Base-by-base conservation (phyloP, 92 coral and sea anemone species). In the Virgularia gustaviana region DNA sequence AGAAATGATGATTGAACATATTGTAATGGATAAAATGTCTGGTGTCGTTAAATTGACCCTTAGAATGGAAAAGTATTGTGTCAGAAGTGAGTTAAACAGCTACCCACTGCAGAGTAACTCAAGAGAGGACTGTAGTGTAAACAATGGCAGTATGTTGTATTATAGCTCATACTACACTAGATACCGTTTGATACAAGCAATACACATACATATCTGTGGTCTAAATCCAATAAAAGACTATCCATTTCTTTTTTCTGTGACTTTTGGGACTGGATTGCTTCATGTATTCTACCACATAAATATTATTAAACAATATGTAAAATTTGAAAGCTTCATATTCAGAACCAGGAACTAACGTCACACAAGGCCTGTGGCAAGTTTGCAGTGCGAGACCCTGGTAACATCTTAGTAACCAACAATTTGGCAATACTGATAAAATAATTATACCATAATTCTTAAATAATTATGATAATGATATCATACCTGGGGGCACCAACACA, bases 401-500 rank as follows among this genome's bases (percentile, higher is more conserved):
- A n/a, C n/a, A n/a, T n/a, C n/a, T n/a, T n/a, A n/a, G n/a, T n/a
- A n/a, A n/a, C n/a, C n/a, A n/a, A n/a, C n/a, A n/a, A n/a, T n/a
- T n/a, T n/a, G n/a, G n/a, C n/a, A n/a, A n/a, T n/a, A n/a, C n/a
- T n/a, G n/a, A n/a, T n/a, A n/a, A n/a, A n/a, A n/a, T n/a, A n/a
- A n/a, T n/a, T n/a, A n/a, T n/a, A n/a, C n/a, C n/a, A 6, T 9
- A 2, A 3, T 37, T 47, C 35, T 6, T 11, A 57, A 29, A 37
- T 7, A 29, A 30, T 34, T 44, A 35, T 73, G 23, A 24, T 27
- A 61, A 3, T 20, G 9, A 11, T 1, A 15, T 15, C 68, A 42
- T 65, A 94, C 99, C 99, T 88, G 70, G 99, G 99, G 34, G 99
- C 88, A 34, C 99, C 99, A 36, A 94, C 42, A 51, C 99, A 94